Percentiles rank a stretch among this genome's conserved stretches.
These are phyloP conservation scores for Hyposmocoma kahamanoa DNA, from an alignment of 1,140 invertebrate species.

Conservation along the genomic window DNA sequence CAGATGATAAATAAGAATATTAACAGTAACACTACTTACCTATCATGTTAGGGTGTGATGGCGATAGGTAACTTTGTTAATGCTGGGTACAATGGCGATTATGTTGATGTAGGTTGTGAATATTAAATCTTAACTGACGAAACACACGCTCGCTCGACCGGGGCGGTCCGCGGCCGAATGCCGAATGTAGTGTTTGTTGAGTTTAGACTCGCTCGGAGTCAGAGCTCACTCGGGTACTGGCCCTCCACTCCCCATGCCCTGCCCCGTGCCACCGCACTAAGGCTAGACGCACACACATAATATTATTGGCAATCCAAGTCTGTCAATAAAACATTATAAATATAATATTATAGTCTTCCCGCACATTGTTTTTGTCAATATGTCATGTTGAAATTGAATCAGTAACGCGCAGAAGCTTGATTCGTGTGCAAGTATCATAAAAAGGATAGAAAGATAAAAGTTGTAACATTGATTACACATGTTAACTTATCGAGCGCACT, in stretches of 20 bases:
- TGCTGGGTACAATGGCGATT: conserved; percentile 49
- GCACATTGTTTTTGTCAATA: background rate
- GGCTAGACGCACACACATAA: background rate
- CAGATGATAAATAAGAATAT: background rate
- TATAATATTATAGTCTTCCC: background rate
- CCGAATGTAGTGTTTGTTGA: conserved; percentile 16
- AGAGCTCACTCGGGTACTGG: background rate
- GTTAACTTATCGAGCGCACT: no score
- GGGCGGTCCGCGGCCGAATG: conserved; percentile 37
- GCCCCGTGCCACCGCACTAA: background rate
- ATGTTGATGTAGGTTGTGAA: conserved; percentile 60
- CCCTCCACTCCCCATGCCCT: conserved; percentile 2
- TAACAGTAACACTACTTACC: conserved; percentile 31
- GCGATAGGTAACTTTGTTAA: conserved; percentile 34
- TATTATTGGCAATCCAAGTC: background rate
- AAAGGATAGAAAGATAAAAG: no score
- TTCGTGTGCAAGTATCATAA: no score
- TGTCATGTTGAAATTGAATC: background rate
- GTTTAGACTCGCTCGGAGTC: conserved; percentile 3
- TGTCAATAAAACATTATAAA: background rate
- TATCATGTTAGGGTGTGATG: conserved; percentile 48
- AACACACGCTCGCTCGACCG: conserved; percentile 30
- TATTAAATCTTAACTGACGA: conserved; percentile 18
- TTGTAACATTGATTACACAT: no score
- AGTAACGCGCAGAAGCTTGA: no score